A percentile compares a stretch with the other conserved stretches of the same genome.
These are phyloP conservation scores for Monochamus saltuarius DNA, from an alignment of 1,140 invertebrate species.

Conservation along the genomic window DNA sequence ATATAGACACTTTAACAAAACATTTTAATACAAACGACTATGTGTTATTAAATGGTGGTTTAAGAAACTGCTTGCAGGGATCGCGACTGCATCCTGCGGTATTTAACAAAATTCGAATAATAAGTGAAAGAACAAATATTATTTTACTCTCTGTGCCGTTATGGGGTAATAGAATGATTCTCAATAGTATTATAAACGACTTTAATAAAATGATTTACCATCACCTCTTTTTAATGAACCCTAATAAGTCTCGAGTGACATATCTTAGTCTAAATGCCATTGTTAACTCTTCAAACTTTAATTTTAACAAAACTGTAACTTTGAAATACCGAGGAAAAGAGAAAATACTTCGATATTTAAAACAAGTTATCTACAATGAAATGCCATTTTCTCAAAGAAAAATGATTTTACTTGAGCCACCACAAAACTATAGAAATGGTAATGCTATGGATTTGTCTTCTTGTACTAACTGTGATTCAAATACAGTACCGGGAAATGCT, in stretches of 20 bases:
- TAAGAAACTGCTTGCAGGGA: background rate
- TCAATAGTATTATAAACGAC: constrained; percentile 1
- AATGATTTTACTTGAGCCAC: no score
- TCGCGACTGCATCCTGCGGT: background rate
- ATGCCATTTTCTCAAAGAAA: no score
- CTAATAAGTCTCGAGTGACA: background rate
- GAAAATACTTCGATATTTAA: no score
- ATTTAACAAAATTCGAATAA: constrained; percentile 1
- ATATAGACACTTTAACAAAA: constrained; percentile 1
- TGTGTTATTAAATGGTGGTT: constrained; percentile 6
- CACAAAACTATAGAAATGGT: no score
- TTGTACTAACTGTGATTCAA: no score
- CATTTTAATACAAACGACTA: background rate
- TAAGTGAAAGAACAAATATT: constrained; percentile 7
- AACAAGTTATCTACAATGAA: no score
- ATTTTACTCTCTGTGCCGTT: constrained; percentile 5
- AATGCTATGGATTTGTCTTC: no score
- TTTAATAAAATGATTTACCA: background rate
- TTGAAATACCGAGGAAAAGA: no score
- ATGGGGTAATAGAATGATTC: background rate
- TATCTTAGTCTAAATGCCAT: constrained; percentile 5
- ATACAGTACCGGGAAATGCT: no score
- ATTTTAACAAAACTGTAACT: no score
- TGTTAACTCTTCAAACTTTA: background rate
- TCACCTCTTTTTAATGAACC: background rate